phyloP scores from a whole-genome alignment of 2,113 vertebrate genomes.

The Stigmatopora nigra region DNA sequence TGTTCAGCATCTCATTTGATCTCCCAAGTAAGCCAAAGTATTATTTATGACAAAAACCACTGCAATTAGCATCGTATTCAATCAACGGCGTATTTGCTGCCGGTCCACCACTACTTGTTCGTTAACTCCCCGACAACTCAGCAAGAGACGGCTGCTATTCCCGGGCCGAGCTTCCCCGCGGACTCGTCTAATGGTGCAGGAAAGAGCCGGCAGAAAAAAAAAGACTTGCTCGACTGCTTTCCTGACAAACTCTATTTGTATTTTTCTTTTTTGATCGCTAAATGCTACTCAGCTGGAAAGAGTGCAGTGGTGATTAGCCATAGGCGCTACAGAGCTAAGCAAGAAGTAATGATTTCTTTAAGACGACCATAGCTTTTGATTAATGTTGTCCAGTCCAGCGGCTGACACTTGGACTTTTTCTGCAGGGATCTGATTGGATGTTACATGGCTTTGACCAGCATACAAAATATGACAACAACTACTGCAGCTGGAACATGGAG shows the following conservation, averaged over 20 bases:
- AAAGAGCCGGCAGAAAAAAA: constrained; percentile 39
- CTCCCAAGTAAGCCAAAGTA: constrained; percentile 3
- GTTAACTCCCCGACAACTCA: constrained; percentile 59
- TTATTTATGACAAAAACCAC: constrained; percentile 9
- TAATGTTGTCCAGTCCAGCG: constrained; percentile 58
- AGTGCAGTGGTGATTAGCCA: constrained; percentile 52
- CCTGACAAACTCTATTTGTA: constrained; percentile 56
- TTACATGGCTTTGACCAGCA: background rate
- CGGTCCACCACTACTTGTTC: constrained; percentile 16
- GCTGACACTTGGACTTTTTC: constrained; percentile 48
- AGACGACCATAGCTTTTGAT: constrained; percentile 57
- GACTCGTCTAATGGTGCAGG: constrained; percentile 52
- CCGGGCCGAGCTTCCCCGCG: constrained; percentile 42
- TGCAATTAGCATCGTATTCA: constrained; percentile 26
- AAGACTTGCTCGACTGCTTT: constrained; percentile 44
- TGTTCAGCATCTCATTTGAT: constrained; percentile 7
- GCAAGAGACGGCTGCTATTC: constrained; percentile 59
- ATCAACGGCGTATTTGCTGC: constrained; percentile 41
- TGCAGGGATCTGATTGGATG: background rate
- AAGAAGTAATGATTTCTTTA: constrained; percentile 62
- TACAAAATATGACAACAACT: background rate
- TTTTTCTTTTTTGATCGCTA: constrained; percentile 50
- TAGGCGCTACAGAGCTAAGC: constrained; percentile 48
- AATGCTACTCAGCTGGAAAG: constrained; percentile 55
- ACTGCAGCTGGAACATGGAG: background rate